Base-by-base conservation (phyloP, 1,140 invertebrate species). In the Drosophila pandora region DNA sequence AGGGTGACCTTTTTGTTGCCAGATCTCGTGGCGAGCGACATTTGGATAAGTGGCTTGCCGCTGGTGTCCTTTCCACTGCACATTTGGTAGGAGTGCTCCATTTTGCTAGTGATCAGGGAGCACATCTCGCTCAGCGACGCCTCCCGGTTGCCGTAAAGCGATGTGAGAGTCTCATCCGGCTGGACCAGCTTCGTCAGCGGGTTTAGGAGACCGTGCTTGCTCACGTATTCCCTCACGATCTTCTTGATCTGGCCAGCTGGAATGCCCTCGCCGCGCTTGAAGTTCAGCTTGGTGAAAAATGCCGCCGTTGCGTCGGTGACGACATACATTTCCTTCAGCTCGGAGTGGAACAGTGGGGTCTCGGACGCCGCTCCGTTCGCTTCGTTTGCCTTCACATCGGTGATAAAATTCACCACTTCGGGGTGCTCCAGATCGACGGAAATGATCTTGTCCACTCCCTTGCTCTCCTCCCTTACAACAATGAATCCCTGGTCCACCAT, bases 1-100 rank as follows among this genome's bases (percentile, higher is more conserved):
- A 98, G 91, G 1, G 97, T 98, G 74, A 97, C 96, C 93, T 98
- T 98, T 91, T 98, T 98, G 87, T 97, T 97, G n/a, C 95, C 95
- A 23, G 94, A 94, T 56, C 97, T 92, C n/a, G 94, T 95, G 12
- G 94, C 94, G 3, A 97, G 94, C 9, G 94, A 94, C 91, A 98
- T 95, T 73, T 95, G 95, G 62, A 98, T 96, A 12, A 95, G 95
- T 34, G 96, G 94, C 63, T 98, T 92, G 92, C 96, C 95, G 79
- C 95, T 96, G 5, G 96, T 90, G 48, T 94, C 90, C 48, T 90
- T 91, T 13, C 81, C 81, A 22, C 81, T 90, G 48, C 91, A 82
- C 91, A 97, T 94, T 90, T 96, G 94, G 67, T 95, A 96, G 56
- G 95, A 95, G 39, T 95, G 93, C 25, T 95, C 95, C 96, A 97